Base-by-base conservation (phyloP, 2,797 vertebrate genomes). In the Lophius americanus region DNA sequence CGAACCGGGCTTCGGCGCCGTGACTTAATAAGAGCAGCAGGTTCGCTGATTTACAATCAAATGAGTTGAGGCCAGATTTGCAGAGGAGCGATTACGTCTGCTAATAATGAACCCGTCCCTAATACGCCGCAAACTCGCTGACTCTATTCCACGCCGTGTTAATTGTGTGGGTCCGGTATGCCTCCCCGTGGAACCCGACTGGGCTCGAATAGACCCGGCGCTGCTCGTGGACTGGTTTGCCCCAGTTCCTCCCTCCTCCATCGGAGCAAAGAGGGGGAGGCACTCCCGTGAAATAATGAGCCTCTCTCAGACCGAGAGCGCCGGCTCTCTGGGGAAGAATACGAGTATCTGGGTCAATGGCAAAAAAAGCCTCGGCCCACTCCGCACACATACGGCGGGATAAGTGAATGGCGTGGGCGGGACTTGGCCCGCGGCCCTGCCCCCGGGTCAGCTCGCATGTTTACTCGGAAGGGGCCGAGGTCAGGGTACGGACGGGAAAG, bases 321-420 rank as follows among this genome's bases (percentile, higher is more conserved):
- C 56, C 51, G 38, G 75, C 78, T 91, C 87, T 91, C 89, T 81
- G 70, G 82, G 90, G 72, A 68, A 81, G 82, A 79, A 78, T 65
- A 78, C 66, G 85, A 84, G 79, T 88, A 91, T 89, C 84, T 92
- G 91, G 91, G 88, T 92, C 91, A 90, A 82, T 83, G 64, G 69
- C 65, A 73, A 52, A 55, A 41, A 51, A 11, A 33, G 14, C 64
- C 62, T 23, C 66, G 69, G 79, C 79, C 81, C 71, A 42, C 55
- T 75, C 59, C 75, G 75, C 61, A 74, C 69, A 86, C 78, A 51
- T 79, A 70, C 67, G 64, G 81, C 66, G 3, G 78, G 46, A 66
- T 58, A 60, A 79, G 82, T 68, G 79, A 39, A 64, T 51, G 68
- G 49, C 56, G 82, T 87, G 78, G 82, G 84, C 36, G 84, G 81